Conservation (phyloP, 2,888 invertebrate species). For the Eurois occulta region DNA sequence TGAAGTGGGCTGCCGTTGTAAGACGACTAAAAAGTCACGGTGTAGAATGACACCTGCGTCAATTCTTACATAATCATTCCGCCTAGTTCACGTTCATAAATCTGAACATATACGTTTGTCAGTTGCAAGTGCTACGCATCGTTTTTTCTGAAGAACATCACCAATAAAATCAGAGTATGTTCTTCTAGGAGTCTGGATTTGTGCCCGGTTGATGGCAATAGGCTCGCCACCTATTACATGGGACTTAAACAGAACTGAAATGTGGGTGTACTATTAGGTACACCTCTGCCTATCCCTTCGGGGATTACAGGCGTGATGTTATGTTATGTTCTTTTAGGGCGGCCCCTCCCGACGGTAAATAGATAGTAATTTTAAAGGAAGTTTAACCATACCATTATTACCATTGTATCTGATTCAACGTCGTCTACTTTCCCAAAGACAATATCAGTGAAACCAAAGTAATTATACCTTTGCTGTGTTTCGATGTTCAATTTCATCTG, state of each 20-base stretch:
- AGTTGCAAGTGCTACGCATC: not conserved
- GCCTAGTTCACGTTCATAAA: not conserved
- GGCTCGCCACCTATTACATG: too few relatives aligned
- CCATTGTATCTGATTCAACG: not conserved
- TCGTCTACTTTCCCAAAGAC: not conserved
- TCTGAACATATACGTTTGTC: not conserved
- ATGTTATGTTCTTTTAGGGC: too few relatives aligned
- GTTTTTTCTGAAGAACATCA: not conserved
- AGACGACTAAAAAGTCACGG: too few relatives aligned
- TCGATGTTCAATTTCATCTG: conserved; percentile 9
- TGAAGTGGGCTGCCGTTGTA: too few relatives aligned
- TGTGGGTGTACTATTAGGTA: too few relatives aligned
- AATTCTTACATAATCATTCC: not conserved
- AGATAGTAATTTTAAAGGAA: not conserved
- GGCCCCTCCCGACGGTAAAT: not conserved
- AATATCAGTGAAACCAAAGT: not conserved
- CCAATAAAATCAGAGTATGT: not conserved
- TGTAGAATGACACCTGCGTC: too few relatives aligned
- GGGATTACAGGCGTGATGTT: not conserved
- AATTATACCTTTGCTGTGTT: not conserved
- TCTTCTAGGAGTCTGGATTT: not conserved
- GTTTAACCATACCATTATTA: not conserved
- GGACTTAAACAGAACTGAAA: too few relatives aligned
- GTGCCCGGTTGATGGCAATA: too few relatives aligned
- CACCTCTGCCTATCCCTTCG: not conserved